Evolutionary conservation across 2,888 invertebrate genomes (phyloP).

Genomic region (Andricus curvator): DNA sequence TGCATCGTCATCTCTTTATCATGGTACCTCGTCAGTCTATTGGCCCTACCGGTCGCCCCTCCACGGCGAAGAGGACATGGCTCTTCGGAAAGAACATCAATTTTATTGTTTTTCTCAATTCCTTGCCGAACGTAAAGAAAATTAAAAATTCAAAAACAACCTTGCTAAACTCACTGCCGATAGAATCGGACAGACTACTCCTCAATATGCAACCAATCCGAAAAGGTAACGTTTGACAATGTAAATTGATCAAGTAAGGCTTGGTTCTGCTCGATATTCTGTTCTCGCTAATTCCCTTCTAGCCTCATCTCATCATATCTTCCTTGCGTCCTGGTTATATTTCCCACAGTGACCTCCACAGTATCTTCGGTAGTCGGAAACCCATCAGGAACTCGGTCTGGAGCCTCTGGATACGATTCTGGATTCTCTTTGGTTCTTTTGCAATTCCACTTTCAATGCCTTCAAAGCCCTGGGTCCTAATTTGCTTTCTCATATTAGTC

Average conservation of each 20-base stretch:
- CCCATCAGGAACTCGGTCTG: constrained; percentile 24
- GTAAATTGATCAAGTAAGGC: constrained; percentile 79
- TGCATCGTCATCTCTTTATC: constrained; percentile 68
- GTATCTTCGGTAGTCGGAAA: constrained; percentile 41
- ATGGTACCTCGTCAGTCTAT: constrained; percentile 74
- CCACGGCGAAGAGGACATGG: constrained; percentile 78
- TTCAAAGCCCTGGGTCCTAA: constrained; percentile 43
- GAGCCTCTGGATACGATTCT: constrained; percentile 41
- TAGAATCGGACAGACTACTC: constrained; percentile 39
- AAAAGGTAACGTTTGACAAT: constrained; percentile 64
- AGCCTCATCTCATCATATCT: constrained; percentile 46
- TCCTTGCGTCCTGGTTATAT: constrained; percentile 54
- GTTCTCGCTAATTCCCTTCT: constrained; percentile 41
- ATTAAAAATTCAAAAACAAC: constrained; percentile 51
- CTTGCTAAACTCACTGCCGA: constrained; percentile 41
- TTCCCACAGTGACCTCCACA: constrained; percentile 52
- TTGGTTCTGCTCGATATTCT: constrained; percentile 62
- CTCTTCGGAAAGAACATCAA: constrained; percentile 79
- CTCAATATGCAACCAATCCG: constrained; percentile 68
- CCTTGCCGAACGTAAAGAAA: constrained; percentile 67
- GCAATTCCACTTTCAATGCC: constrained; percentile 22
- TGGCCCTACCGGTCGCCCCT: constrained; percentile 77
- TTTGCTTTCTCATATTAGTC: constrained; percentile 43
- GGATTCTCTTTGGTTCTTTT: constrained; percentile 31
- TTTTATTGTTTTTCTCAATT: constrained; percentile 67